Conservation (phyloP, 2,113 vertebrate genomes). For the Oryzias javanicus region DNA sequence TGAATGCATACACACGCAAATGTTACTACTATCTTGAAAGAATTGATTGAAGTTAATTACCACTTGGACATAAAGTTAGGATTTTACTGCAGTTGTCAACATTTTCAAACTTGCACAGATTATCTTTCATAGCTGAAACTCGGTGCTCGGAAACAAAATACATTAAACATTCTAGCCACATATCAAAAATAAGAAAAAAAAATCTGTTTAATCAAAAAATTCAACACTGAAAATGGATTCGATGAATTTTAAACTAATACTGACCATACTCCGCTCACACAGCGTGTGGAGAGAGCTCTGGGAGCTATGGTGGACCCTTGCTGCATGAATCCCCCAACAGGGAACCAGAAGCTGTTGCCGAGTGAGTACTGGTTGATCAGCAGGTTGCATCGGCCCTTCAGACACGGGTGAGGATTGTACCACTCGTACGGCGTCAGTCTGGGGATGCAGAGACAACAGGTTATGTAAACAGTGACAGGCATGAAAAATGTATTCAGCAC, state of each 20-base stretch:
- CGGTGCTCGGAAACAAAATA: not conserved
- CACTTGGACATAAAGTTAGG: too few species aligned
- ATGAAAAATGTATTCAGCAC: not conserved
- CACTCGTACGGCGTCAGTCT: constrained; percentile 96
- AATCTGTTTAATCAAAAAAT: too few species aligned
- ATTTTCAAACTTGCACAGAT: not conserved
- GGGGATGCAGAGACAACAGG: constrained; percentile 21
- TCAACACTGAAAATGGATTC: too few species aligned
- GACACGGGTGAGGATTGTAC: constrained; percentile 96
- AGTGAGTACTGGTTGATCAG: constrained; percentile 97
- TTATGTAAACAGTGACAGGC: constrained; percentile 11
- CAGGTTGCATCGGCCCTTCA: constrained; percentile 90
- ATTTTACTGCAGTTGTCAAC: not conserved
- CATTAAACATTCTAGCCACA: not conserved
- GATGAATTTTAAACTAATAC: constrained; percentile 37
- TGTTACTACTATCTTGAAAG: not conserved
- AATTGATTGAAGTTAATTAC: not conserved
- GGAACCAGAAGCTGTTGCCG: constrained; percentile 98
- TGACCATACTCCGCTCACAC: constrained; percentile 98
- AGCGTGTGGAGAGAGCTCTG: constrained; percentile 92
- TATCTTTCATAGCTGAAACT: not conserved
- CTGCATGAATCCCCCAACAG: constrained; percentile 98
- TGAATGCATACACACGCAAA: constrained; percentile 11
- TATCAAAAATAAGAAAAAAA: too few species aligned
- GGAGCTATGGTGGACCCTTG: constrained; percentile 97